phyloP scores from a whole-genome alignment of 2,888 invertebrate species.

The Microctonus brassicae region DNA sequence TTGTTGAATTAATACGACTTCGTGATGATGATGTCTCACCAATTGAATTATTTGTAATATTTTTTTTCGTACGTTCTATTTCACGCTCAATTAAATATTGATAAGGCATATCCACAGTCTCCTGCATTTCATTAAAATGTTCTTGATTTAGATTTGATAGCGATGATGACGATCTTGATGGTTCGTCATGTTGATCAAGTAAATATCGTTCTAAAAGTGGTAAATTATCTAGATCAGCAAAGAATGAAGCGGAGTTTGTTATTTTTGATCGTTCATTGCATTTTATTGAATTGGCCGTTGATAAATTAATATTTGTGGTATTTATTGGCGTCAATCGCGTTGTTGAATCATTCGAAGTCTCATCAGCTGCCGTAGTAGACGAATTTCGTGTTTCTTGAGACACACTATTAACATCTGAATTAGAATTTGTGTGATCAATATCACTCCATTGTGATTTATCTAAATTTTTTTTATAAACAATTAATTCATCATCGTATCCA shows the following conservation, averaged over 20 bases:
- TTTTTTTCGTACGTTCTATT: conserved; percentile 41
- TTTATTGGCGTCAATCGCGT: not conserved
- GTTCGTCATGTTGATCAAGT: conserved; percentile 2
- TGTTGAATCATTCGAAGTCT: conserved; percentile 24
- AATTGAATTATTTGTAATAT: not conserved
- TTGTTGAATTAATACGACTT: not conserved
- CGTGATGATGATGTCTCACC: not conserved
- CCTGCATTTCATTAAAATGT: conserved; percentile 28
- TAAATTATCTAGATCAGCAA: conserved; percentile 10
- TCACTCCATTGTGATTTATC: not conserved
- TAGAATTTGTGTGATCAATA: not conserved
- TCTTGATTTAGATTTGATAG: not conserved
- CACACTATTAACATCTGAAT: not conserved
- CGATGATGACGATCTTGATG: not conserved
- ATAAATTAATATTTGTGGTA: not conserved
- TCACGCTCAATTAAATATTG: conserved; percentile 63
- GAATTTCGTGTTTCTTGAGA: not conserved
- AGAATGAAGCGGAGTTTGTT: not conserved
- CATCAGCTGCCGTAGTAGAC: not conserved
- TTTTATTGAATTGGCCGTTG: not conserved
- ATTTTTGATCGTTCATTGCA: not conserved
- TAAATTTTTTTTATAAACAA: conserved; percentile 6
- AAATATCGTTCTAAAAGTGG: conserved; percentile 20
- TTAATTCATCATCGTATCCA: conserved; percentile 3
- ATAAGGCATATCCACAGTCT: conserved; percentile 56